phyloP scores from a whole-genome alignment of 2,888 invertebrate species.

The Drosophila cracens region DNA sequence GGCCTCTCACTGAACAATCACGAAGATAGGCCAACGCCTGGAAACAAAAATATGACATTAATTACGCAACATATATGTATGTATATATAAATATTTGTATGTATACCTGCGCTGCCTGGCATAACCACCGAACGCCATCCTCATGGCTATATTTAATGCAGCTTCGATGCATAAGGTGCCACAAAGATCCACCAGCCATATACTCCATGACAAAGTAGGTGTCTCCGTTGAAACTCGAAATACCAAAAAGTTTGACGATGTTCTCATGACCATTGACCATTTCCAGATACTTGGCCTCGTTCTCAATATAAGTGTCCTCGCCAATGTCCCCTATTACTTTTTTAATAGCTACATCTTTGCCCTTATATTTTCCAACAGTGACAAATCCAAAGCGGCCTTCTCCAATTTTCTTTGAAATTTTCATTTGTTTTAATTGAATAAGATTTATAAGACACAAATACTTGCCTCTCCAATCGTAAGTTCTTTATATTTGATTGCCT shows the following conservation, averaged over 20 bases:
- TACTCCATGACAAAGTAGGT: not conserved
- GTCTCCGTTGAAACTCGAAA: fast-evolving
- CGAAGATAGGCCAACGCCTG: not conserved
- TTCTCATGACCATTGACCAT: not conserved
- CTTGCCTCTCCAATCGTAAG: fast-evolving
- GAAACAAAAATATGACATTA: not conserved
- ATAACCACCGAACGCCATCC: not conserved
- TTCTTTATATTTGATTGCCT: fast-evolving
- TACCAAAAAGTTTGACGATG: not conserved
- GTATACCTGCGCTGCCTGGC: not conserved
- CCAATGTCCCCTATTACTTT: fast-evolving
- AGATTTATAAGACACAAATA: not conserved
- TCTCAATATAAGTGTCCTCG: fast-evolving
- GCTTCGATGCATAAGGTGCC: not conserved
- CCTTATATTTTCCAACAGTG: not conserved
- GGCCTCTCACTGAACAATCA: not conserved
- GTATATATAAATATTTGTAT: not conserved
- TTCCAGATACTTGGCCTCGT: not conserved
- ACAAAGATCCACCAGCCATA: not conserved
- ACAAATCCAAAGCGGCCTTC: fast-evolving
- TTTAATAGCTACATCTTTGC: not conserved
- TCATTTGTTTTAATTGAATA: not conserved
- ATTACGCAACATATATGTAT: not conserved
- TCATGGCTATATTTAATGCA: fast-evolving
- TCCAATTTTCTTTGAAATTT: fast-evolving